Evolutionary conservation across 2,113 vertebrate genomes (phyloP), one percentile per base, ranked within the genome.

Genomic region (Parus major): DNA sequence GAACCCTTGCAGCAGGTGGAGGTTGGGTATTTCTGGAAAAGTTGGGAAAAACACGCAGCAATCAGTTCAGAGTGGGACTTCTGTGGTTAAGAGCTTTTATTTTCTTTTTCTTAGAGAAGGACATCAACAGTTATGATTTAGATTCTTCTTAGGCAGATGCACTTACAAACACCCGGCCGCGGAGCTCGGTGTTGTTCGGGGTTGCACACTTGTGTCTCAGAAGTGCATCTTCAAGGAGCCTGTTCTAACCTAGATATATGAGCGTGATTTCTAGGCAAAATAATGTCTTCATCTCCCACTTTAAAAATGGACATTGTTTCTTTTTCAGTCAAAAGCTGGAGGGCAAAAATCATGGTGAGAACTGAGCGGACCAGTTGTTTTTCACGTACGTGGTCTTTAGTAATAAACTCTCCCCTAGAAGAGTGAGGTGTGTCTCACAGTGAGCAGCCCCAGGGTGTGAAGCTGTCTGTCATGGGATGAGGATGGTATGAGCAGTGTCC

Each of bases 1-100:
- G 8, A 76, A 52, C 53, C 14, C 36, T 47, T 59, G 71, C 0
- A 0, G 63, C 0, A 0, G 60, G 41, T 0, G 0, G 47, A 84
- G 84, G 23, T 57, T 92, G 39, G 7, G 3, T 78, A 5, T 79
- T 96, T 55, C 59, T 87, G 70, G 49, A 87, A 56, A 65, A 80
- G 39, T 57, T 77, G 55, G 59, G 41, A 41, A 85, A 57, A 89
- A 22, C 28, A 41, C 16, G 24, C 41, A 11, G 33, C 57, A 66
- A 2, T 33, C n/a, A 36, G 41, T 65, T 66, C 41, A 60, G 27
- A 73, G 50, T 7, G 13, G 39, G 14, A 71, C 55, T 90, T 93
- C 91, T 76, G 24, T 69, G 35, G 39, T 73, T 55, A 72, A 42
- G 29, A 10, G 15, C 4, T 31, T 66, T 20, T 27, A 27, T 21